Evolutionary conservation across 1,140 invertebrate genomes (phyloP).

Genomic region (Cyclina sinensis): DNA sequence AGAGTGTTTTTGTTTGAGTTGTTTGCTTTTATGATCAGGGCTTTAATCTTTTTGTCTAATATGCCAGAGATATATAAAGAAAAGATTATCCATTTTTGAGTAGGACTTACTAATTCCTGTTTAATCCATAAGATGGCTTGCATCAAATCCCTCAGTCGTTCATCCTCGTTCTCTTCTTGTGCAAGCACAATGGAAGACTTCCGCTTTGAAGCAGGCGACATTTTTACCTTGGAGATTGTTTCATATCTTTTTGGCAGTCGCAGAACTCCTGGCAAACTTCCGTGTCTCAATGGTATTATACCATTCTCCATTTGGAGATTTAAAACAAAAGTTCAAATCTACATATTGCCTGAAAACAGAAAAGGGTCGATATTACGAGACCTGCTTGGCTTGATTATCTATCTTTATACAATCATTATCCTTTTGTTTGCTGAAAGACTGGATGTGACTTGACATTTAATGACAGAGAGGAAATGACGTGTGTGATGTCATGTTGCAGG

Average conservation of each 20-base stretch:
- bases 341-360: background rate
- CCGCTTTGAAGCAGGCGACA: slow-evolving; percentile 42
- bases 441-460: no score
- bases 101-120: slow-evolving; percentile 49
- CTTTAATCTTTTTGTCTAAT: no score
- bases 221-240: background rate
- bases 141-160: slow-evolving; percentile 53
- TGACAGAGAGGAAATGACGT: no score
- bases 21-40: no score
- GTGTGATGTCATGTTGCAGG: no score
- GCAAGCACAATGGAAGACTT: slow-evolving; percentile 36
- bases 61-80: no score
- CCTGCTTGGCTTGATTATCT: no score
- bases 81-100: no score
- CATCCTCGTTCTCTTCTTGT: slow-evolving; percentile 12
- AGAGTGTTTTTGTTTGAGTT: no score
- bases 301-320: slow-evolving; percentile 60
- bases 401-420: no score
- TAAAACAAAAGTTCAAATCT: background rate
- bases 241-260: slow-evolving; percentile 59
- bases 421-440: no score
- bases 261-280: slow-evolving; percentile 47
- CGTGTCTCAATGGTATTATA: slow-evolving; percentile 61
- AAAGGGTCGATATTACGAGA: no score
- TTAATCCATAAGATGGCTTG: slow-evolving; percentile 66